Evolutionary conservation across 1,140 invertebrate species (phyloP), one percentile per base, ranked within the genome.

Genomic region (Geopemphigus sp.): DNA sequence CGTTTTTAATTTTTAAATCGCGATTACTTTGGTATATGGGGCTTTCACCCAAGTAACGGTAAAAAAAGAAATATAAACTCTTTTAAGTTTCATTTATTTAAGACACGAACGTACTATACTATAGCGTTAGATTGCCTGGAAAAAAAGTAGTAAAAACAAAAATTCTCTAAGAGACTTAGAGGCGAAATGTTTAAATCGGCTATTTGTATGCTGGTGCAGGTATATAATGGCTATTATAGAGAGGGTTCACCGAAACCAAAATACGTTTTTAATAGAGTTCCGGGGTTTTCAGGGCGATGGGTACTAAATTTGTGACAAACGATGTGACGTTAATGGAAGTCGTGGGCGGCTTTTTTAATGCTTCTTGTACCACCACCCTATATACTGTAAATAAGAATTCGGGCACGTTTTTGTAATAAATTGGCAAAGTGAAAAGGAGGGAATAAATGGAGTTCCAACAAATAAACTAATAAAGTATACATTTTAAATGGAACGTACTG

Each of bases 221-320:
- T 78, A 57, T 50, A 47, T 17, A 63, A 14, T 12, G 1, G 14
- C 47, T 50, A 50, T 78, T 47, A 32, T 47, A 29, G 57, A 78
- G 32, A 63, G 74, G 74, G 74, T 78, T 78, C 19, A 6, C 32
- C 45, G 39, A 61, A 59, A 61, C 74, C 39, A 78, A 78, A 78
- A 78, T 63, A 63, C 74, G 74, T 78, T 63, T 78, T 78, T 78
- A 78, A 78, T 78, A 63, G 74, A 61, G 74, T 78, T 78, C 74
- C 24, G 73, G 39, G n/a, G 39, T 78, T 78, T 78, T 78, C 57
- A 22, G 74, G 57, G 10, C 57, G 57, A 78, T 78, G 39, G 57
- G 74, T 59, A 78, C 74, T 78, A 78, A 78, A 78, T 59, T 61
- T 78, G 74, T 78, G 74, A 78, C 74, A 78, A 78, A 78, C 74